Conservation (phyloP, 1,140 invertebrate genomes). For the Drosophila micromelanica region DNA sequence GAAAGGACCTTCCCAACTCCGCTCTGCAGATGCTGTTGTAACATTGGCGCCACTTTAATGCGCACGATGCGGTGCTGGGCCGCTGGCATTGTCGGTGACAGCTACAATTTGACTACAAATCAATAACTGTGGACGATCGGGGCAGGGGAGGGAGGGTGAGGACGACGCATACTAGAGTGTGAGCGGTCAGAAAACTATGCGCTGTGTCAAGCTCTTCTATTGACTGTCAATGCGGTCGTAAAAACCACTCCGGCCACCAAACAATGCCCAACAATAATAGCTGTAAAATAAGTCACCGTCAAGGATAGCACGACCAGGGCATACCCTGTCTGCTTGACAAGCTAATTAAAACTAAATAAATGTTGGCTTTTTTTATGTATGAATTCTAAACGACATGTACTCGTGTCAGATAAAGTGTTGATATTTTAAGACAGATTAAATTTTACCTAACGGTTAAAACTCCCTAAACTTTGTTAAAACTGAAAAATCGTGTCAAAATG, state of each 20-base stretch:
- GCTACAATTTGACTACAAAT: constrained; percentile 74
- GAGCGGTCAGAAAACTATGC: constrained; percentile 44
- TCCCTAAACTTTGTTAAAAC: no score
- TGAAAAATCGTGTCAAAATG: no score
- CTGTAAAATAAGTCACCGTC: constrained; percentile 7
- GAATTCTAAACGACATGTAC: no score
- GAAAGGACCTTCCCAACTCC: background rate
- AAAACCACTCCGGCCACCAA: constrained; percentile 55
- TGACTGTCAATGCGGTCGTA: constrained; percentile 61
- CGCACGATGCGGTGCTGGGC: constrained; percentile 23
- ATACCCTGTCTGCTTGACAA: constrained; percentile 3
- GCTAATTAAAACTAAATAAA: no score
- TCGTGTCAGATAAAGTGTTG: no score
- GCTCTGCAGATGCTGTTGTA: constrained; percentile 39
- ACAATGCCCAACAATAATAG: constrained; percentile 17
- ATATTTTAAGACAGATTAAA: no score
- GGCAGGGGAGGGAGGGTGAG: background rate
- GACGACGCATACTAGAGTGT: background rate
- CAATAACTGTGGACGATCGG: constrained; percentile 45
- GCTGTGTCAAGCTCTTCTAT: constrained; percentile 34
- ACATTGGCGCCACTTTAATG: constrained; percentile 49
- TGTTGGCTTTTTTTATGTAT: no score
- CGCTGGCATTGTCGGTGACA: constrained; percentile 20
- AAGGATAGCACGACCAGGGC: background rate
- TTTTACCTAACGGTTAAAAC: no score